phyloP scores from a whole-genome alignment of 2,797 vertebrate species.

The Loriculus beryllinus region DNA sequence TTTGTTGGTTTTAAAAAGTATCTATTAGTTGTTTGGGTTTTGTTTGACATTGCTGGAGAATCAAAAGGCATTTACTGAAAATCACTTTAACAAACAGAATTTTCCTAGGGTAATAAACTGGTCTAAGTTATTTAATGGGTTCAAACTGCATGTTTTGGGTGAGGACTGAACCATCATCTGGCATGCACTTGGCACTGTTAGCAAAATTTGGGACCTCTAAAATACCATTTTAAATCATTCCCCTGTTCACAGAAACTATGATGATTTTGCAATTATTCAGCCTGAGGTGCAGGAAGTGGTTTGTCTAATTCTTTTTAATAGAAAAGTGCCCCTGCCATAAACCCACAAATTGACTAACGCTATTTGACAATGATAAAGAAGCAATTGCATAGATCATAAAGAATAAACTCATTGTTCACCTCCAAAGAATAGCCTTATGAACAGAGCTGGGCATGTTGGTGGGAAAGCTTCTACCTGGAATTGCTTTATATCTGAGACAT shows the following conservation, averaged over 20 bases:
- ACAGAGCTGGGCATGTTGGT: neutral
- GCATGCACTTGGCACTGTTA: neutral
- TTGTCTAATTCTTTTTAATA: constrained; percentile 6
- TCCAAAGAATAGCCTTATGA: neutral
- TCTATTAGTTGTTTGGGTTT: neutral
- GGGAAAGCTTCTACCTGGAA: neutral
- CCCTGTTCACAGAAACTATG: neutral
- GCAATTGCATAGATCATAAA: neutral
- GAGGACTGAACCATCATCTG: neutral
- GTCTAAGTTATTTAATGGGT: neutral
- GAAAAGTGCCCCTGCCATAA: neutral
- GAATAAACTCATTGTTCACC: neutral
- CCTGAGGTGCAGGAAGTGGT: neutral
- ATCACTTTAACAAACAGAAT: neutral
- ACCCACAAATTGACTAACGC: neutral
- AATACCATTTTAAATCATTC: neutral
- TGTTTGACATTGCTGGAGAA: neutral
- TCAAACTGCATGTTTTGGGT: neutral
- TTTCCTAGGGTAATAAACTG: neutral
- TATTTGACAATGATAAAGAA: neutral
- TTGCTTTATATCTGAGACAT: neutral
- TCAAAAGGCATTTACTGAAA: neutral
- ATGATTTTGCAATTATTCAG: constrained; percentile 3
- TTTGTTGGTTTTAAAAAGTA: neutral
- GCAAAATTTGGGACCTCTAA: neutral